Evolutionary conservation across 2,888 invertebrate genomes (phyloP), one percentile per base, ranked within the genome.

Genomic region (Drosophila trichaetosa): DNA sequence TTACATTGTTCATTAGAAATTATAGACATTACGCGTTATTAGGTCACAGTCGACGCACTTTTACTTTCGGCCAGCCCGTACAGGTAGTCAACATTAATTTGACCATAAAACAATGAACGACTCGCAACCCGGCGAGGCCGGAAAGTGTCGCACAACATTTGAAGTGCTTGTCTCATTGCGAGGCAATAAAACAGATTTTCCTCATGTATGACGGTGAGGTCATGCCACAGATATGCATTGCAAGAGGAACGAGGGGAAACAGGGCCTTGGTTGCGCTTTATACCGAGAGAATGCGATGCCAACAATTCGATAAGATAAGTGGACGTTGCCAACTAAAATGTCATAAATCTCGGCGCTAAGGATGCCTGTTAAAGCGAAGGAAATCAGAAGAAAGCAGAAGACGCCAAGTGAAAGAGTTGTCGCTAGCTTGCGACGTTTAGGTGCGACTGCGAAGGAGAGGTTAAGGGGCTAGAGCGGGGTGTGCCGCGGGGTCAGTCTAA

Each of bases 221-320:
- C 87, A 89, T 71, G 74, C 66, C 66, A 63, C 72, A 87, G 87
- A 81, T 75, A 87, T 89, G 73, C 87, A 74, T 62, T 78, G 53
- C 81, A 57, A 53, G 49, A 52, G 33, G 29, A 21, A 13, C 18
- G 27, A 16, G 59, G n/a, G 29, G 33, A 8, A 31, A 11, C 10
- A 16, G 21, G 56, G 27, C 40, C 24, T 24, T 49, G 56, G 54
- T 46, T 48, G 67, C 60, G 60, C 67, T 78, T 63, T 62, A 24
- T 31, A 31, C 38, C 10, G 56, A 46, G 68, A 73, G 70, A 38
- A 56, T 71, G 80, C 87, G 92, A 91, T 92, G 93, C 93, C 93
- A 93, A 92, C 91, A 86, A 83, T 91, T 90, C 91, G 93, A 93
- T 93, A 92, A 93, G 93, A 93, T 92, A 92, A 91, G 92, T 91